Evolutionary conservation across 2,113 vertebrate species (phyloP).

Genomic region (Prochilodus magdalenae): DNA sequence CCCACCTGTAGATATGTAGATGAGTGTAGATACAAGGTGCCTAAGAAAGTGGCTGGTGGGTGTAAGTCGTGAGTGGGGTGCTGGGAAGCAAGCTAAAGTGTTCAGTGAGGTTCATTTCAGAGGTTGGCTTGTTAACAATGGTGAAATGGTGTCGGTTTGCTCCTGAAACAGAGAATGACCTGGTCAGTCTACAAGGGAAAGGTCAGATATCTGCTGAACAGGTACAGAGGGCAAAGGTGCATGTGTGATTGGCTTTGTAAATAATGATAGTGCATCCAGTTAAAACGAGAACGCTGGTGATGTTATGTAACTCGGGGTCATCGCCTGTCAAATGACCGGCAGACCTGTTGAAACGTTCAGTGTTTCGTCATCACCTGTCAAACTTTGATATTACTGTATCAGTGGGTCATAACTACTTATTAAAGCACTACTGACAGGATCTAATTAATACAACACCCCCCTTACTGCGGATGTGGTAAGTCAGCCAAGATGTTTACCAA

Average conservation of each 20-base stretch:
- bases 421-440: too few relatives aligned
- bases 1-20: too few relatives aligned
- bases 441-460: too few relatives aligned
- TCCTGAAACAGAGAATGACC: not conserved
- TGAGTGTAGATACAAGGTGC: too few relatives aligned
- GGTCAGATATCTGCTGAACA: not conserved
- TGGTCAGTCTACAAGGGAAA: not conserved
- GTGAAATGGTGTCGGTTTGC: not conserved
- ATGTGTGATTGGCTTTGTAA: conserved; percentile 12
- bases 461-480: too few relatives aligned
- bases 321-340: not conserved
- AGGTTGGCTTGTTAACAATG: not conserved
- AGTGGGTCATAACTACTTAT: too few relatives aligned
- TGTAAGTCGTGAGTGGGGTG: too few relatives aligned
- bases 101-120: not conserved
- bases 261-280: not conserved
- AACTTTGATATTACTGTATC: not conserved
- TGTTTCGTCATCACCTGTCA: not conserved
- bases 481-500: too few relatives aligned
- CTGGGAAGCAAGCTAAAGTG: not conserved
- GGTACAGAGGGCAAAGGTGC: too few relatives aligned
- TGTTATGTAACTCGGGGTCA: not conserved
- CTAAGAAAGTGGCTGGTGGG: too few relatives aligned
- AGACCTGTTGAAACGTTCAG: not conserved
- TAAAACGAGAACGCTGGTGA: conserved; percentile 4